phyloP scores from a whole-genome alignment of 2,113 vertebrate genomes.

The Halcyon malimbica region DNA sequence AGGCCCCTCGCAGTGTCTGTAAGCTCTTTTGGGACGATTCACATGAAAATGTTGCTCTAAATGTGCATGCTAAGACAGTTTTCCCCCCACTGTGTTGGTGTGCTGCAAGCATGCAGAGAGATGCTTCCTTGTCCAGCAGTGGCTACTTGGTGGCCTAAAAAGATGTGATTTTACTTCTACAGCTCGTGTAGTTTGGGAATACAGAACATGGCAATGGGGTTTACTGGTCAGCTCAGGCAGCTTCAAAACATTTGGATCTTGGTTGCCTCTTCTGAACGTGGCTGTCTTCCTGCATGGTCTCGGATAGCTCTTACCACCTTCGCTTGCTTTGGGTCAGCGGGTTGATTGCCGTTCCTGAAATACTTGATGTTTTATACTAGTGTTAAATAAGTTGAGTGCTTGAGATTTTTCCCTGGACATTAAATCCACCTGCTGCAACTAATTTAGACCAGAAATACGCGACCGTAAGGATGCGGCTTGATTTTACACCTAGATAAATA shows the following conservation, averaged over 20 bases:
- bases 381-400: neutral
- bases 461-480: neutral
- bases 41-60: fast-evolving
- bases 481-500: neutral
- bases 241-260: neutral
- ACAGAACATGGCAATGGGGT: fast-evolving
- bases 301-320: fast-evolving
- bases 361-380: neutral
- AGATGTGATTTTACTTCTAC: neutral
- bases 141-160: neutral
- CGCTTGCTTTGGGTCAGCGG: neutral
- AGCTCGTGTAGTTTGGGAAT: neutral
- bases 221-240: neutral
- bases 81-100: neutral
- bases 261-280: neutral
- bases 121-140: neutral
- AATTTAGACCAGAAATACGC: fast-evolving
- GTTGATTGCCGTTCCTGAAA: neutral
- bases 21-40: neutral
- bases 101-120: neutral
- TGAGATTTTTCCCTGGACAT: neutral
- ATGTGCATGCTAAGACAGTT: fast-evolving
- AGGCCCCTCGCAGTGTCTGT: neutral
- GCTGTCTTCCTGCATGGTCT: neutral
- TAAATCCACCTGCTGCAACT: neutral